phyloP scores from a whole-genome alignment of 23 tunicate genomes.

The Ciona savignyi region DNA sequence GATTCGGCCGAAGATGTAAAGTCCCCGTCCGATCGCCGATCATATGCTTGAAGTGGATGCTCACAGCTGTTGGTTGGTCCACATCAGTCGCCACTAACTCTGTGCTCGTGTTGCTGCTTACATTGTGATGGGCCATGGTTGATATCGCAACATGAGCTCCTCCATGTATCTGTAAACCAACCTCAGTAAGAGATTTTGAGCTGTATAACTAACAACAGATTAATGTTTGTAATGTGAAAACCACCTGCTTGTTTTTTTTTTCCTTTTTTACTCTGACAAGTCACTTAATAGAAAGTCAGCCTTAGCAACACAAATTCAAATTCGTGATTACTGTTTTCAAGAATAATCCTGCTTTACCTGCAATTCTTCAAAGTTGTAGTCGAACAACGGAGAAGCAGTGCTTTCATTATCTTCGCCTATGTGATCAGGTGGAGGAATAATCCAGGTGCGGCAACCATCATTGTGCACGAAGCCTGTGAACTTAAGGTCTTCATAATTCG shows the following conservation, averaged over 20 bases:
- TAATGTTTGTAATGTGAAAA: too few species aligned
- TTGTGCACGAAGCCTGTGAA: neutral
- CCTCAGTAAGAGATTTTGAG: too few species aligned
- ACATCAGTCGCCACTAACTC: constrained; percentile 9
- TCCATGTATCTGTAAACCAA: constrained; percentile 19
- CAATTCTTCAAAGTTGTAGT: constrained; percentile 18
- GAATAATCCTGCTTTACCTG: neutral
- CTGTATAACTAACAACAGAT: too few species aligned
- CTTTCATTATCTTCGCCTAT: neutral
- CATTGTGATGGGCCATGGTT: constrained; percentile 9
- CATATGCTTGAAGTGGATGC: constrained; percentile 8
- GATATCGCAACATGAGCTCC: constrained; percentile 18
- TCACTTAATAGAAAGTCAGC: too few species aligned
- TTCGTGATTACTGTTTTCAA: too few species aligned
- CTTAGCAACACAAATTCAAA: too few species aligned
- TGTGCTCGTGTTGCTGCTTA: constrained; percentile 8
- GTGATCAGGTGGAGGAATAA: constrained; percentile 17
- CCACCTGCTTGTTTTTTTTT: too few species aligned
- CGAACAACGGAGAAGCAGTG: neutral
- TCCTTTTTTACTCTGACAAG: too few species aligned
- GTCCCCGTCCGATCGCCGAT: constrained; percentile 24
- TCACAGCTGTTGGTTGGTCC: neutral
- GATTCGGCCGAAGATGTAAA: constrained; percentile 7
- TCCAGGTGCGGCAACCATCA: constrained; percentile 24
- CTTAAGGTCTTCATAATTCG: constrained; percentile 6